Evolutionary conservation across 2,797 vertebrate species (phyloP).

Genomic region (Chrysocyon brachyurus): DNA sequence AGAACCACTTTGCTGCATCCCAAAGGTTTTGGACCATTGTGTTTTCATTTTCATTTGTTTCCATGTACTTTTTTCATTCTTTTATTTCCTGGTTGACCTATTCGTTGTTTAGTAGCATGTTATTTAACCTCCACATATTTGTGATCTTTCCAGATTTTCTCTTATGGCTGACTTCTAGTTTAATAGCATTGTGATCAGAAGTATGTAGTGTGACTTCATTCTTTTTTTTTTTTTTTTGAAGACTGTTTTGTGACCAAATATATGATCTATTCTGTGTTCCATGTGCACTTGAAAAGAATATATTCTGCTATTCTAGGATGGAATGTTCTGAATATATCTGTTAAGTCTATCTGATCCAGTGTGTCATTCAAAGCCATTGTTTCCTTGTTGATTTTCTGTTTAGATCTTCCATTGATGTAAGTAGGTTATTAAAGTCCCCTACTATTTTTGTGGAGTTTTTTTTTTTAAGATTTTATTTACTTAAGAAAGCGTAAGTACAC

Average conservation of each 20-base stretch:
- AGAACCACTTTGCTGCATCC: not conserved
- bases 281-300: not conserved
- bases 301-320: not conserved
- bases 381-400: not conserved
- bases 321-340: not conserved
- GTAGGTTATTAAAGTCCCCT: not conserved
- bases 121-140: not conserved
- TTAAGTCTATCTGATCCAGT: not conserved
- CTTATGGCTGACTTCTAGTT: not conserved
- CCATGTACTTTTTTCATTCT: not conserved
- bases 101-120: not conserved
- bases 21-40: not conserved
- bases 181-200: not conserved
- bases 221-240: not conserved
- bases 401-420: not conserved
- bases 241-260: not conserved
- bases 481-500: too few species aligned
- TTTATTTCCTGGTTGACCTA: not conserved
- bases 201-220: not conserved
- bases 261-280: not conserved
- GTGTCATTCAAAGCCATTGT: not conserved
- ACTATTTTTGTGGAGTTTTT: not conserved
- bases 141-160: not conserved
- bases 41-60: not conserved
- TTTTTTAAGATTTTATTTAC: too few species aligned